Percentiles rank a stretch among this genome's conserved stretches.
These are phyloP conservation scores for Borostomias antarcticus DNA, from an alignment of 2,797 vertebrate genomes.

Conservation along the genomic window DNA sequence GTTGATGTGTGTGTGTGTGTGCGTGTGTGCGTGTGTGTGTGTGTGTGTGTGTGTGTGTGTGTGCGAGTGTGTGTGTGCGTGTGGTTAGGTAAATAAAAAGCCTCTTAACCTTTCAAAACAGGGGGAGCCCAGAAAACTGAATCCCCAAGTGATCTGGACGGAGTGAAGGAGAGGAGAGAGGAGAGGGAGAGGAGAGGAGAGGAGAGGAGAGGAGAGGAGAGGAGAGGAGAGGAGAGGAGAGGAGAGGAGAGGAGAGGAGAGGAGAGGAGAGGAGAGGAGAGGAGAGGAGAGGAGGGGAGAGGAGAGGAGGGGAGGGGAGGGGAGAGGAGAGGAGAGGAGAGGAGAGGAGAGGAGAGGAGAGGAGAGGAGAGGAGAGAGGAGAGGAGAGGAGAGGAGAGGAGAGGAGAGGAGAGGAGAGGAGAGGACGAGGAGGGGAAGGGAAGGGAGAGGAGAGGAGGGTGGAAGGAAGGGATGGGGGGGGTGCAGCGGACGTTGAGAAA, in stretches of 20 bases:
- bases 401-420: conserved; percentile 4
- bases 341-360: conserved; percentile 5
- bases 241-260: not conserved
- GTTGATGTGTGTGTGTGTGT: conserved; percentile 21
- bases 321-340: conserved; percentile 14
- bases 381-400: conserved; percentile 9
- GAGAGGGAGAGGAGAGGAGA: conserved; percentile 19
- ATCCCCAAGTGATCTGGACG: conserved; percentile 28
- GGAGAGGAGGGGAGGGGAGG: conserved; percentile 15
- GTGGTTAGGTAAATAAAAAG: conserved; percentile 52
- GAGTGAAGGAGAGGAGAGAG: conserved; percentile 5
- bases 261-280: conserved; percentile 5
- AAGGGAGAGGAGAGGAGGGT: conserved; percentile 1
- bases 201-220: conserved; percentile 11
- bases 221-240: conserved; percentile 10
- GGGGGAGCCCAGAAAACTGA: conserved; percentile 26
- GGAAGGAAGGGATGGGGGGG: conserved; percentile 25
- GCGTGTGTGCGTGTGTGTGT: conserved; percentile 14
- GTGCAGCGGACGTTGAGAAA: conserved; percentile 66
- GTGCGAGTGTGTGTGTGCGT: conserved; percentile 16
- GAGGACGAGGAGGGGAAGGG: conserved; percentile 9
- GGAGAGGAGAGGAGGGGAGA: conserved; percentile 23
- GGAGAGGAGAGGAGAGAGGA: conserved; percentile 21
- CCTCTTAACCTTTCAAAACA: conserved; percentile 50
- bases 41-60: too few relatives aligned